phyloP scores from a whole-genome alignment of 2,888 invertebrate species.

The Eupithecia insigniata region DNA sequence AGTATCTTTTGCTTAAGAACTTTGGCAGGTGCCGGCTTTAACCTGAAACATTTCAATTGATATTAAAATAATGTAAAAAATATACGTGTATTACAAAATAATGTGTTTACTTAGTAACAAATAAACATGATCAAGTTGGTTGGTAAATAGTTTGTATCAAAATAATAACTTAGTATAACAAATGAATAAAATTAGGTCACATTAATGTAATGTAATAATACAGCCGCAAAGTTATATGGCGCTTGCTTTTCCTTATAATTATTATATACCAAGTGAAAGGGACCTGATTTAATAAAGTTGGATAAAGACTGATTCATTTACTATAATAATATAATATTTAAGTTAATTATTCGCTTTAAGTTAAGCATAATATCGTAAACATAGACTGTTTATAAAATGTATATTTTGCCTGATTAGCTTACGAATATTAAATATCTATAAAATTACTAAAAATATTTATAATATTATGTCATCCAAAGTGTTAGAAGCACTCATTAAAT shows the following conservation, averaged over 20 bases:
- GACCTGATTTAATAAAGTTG: slow-evolving; percentile 42
- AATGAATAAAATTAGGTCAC: neutral
- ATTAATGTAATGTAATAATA: neutral
- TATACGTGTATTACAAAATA: neutral
- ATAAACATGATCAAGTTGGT: slow-evolving; percentile 3
- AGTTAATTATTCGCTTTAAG: slow-evolving; percentile 14
- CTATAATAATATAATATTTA: slow-evolving; percentile 7
- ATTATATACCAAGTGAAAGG: slow-evolving; percentile 29
- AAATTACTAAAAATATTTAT: neutral
- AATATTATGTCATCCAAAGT: neutral
- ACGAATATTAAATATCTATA: neutral
- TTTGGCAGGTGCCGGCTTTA: neutral
- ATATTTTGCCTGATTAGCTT: slow-evolving; percentile 7
- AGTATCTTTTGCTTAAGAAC: neutral
- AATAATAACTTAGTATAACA: neutral
- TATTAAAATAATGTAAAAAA: neutral
- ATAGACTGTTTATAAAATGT: slow-evolving; percentile 1
- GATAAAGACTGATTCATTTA: slow-evolving; percentile 42
- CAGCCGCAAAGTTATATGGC: neutral
- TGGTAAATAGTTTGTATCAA: slow-evolving; percentile 11
- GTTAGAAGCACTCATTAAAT: neutral
- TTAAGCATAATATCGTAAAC: slow-evolving; percentile 28
- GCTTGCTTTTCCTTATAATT: neutral
- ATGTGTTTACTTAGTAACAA: neutral
- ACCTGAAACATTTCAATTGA: neutral